These are phyloP conservation scores for Metellina segmentata DNA, from an alignment of 2,888 invertebrate genomes.

Conservation along the genomic window DNA sequence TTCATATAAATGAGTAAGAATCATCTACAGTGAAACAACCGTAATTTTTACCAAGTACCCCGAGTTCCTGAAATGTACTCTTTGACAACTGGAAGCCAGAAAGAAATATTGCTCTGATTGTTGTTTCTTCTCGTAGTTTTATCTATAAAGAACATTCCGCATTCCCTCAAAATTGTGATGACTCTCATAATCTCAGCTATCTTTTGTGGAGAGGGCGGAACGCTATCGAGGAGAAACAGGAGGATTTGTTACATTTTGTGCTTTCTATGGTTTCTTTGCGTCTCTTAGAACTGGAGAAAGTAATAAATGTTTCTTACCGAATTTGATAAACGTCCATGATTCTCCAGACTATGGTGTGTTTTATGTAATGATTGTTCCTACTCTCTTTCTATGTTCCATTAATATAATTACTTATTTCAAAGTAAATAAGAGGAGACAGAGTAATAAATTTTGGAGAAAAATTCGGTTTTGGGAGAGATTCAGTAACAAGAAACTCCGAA, in stretches of 20 bases:
- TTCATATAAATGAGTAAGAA: not conserved
- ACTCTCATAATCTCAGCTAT: conserved; percentile 65
- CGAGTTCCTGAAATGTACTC: conserved; percentile 3
- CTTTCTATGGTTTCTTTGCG: not conserved
- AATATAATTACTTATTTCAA: conserved; percentile 1
- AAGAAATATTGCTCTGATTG: conserved; percentile 44
- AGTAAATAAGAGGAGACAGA: not conserved
- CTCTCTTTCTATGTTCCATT: not conserved
- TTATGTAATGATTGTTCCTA: not conserved
- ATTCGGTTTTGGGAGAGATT: too few relatives aligned
- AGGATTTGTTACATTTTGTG: conserved; percentile 47
- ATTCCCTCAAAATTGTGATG: conserved; percentile 60
- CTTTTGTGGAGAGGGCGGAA: conserved; percentile 30
- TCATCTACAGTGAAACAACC: not conserved
- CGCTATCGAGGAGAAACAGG: conserved; percentile 31
- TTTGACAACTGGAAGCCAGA: conserved; percentile 44
- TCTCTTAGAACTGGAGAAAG: conserved; percentile 6
- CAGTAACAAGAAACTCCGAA: too few relatives aligned
- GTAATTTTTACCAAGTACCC: conserved; percentile 19
- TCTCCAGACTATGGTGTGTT: not conserved
- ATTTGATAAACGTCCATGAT: conserved; percentile 9
- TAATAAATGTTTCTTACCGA: conserved; percentile 11
- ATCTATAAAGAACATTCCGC: conserved; percentile 64
- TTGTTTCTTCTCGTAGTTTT: conserved; percentile 60
- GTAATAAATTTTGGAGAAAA: not conserved